Base-by-base conservation (phyloP, 2,113 vertebrate genomes). In the Dromaius novaehollandiae region DNA sequence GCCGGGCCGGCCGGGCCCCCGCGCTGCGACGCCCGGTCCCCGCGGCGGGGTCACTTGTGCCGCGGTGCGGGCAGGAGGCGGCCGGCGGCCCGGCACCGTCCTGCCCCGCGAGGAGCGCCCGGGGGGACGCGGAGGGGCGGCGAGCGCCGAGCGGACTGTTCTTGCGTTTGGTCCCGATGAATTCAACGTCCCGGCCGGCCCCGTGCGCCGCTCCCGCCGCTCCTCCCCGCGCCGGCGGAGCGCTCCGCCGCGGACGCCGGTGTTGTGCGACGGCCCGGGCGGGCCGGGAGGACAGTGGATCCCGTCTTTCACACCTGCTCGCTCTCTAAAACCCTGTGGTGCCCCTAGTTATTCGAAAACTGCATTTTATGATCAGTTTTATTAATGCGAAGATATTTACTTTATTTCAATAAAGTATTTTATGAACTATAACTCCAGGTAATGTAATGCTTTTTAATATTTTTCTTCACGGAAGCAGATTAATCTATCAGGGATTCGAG, bases 331-430 rank as follows among this genome's bases (percentile, higher is more conserved):
- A 87, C 91, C 94, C 96, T 96, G 96, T 96, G 89, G 82, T 96
- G 89, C 82, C 95, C 73, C 87, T 60, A 91, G 92, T 96, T 96
- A 97, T 44, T 63, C 92, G 70, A 85, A 90, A 95, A 93, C 95
- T 96, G 90, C 94, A 95, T 97, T 97, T 97, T 96, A 96, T 77
- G 86, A 90, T 93, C 94, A 34, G 94, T 96, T 96, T 97, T 96
- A 97, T 96, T 96, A 95, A 91, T 91, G 89, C 90, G 96, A 98
- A 98, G 97, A 98, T 93, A 96, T 96, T 97, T 97, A 98, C 97
- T 97, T 98, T 98, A 97, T 97, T 94, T 96, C 97, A 98, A 98
- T 98, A 98, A 98, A 98, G 60, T 98, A 98, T 98, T 98, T 98
- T 98, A 98, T 98, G 98, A 97, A 95, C 61, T 89, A 82, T 88